Evolutionary conservation across 2,113 vertebrate genomes (phyloP).

Genomic region (Pluvialis apricaria): DNA sequence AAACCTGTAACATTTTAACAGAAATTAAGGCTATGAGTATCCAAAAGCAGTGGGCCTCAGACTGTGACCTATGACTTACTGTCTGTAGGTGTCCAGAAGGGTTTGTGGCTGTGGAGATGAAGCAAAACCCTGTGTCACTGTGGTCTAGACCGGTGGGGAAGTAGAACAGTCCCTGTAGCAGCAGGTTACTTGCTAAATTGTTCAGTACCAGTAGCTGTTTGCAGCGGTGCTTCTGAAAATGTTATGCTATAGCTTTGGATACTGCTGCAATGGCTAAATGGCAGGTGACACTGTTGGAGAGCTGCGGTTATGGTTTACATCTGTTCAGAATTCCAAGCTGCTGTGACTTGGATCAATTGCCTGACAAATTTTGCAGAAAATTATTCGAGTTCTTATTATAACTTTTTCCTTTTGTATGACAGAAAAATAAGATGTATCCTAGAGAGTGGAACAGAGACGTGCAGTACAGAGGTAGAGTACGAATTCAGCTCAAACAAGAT

Average conservation of each 20-base stretch:
- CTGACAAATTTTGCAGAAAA: background rate
- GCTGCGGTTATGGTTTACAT: fast-evolving
- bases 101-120: background rate
- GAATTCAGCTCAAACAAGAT: conserved; percentile 89
- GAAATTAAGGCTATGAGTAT: background rate
- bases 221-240: background rate
- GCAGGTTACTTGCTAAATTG: background rate
- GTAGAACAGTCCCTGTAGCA: background rate
- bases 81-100: background rate
- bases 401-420: background rate
- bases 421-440: conserved; percentile 92
- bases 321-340: background rate
- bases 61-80: background rate
- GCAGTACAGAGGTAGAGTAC: conserved; percentile 89
- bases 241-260: fast-evolving
- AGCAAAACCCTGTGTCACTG: background rate
- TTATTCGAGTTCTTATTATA: background rate
- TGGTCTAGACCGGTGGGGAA: background rate
- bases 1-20: background rate
- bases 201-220: background rate
- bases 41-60: background rate
- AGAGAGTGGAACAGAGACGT: conserved; percentile 93
- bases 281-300: background rate
- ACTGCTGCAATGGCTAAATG: background rate
- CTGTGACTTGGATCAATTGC: background rate